These are phyloP conservation scores for Eremobia ochroleuca DNA, from an alignment of 2,888 invertebrate genomes.

Conservation along the genomic window DNA sequence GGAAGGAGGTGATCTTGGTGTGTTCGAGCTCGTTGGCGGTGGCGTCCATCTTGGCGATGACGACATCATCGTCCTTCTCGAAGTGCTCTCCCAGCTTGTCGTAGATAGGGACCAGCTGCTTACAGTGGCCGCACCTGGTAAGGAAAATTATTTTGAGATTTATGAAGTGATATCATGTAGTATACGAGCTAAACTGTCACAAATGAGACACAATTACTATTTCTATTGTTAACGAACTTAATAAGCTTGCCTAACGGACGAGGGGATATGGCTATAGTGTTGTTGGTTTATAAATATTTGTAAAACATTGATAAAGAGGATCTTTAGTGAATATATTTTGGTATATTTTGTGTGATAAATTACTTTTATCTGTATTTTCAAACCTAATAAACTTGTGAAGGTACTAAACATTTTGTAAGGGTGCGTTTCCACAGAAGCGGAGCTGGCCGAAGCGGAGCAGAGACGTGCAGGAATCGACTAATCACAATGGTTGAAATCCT, in stretches of 20 bases:
- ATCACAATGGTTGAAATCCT: too few relatives aligned
- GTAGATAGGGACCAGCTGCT: slow-evolving; percentile 99
- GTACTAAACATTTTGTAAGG: background rate
- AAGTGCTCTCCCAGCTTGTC: slow-evolving; percentile 98
- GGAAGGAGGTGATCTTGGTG: slow-evolving; percentile 98
- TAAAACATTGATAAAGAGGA: background rate
- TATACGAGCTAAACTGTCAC: too few relatives aligned
- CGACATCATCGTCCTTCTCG: slow-evolving; percentile 94
- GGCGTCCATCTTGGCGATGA: slow-evolving; percentile 99
- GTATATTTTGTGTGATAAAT: background rate
- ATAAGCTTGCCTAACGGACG: too few relatives aligned
- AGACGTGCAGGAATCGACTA: too few relatives aligned
- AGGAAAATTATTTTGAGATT: background rate
- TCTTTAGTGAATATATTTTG: background rate
- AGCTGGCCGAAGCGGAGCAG: too few relatives aligned
- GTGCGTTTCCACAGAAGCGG: too few relatives aligned
- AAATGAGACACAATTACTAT: too few relatives aligned
- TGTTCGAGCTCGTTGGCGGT: slow-evolving; percentile 99
- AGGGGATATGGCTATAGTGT: background rate
- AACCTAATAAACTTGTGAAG: background rate
- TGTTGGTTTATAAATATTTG: background rate
- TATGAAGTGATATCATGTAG: too few relatives aligned
- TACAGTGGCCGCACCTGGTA: slow-evolving; percentile 97
- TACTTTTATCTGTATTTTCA: background rate
- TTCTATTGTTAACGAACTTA: too few relatives aligned